phyloP scores from a whole-genome alignment of 2,113 vertebrate genomes.

The Nerophis ophidion region DNA sequence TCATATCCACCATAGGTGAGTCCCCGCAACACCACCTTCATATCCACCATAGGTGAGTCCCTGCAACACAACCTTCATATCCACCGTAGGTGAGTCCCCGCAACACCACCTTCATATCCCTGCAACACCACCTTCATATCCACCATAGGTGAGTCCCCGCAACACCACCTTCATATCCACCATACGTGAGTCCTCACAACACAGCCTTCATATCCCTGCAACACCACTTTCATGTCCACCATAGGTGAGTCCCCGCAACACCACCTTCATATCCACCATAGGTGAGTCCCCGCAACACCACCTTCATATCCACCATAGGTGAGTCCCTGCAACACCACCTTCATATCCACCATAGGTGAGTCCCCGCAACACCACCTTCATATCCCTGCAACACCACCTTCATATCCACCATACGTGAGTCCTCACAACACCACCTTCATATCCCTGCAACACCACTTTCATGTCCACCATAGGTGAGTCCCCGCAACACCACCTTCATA shows the following conservation, averaged over 20 bases:
- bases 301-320: slow-evolving; percentile 84
- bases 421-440: no score
- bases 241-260: slow-evolving; percentile 79
- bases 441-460: slow-evolving; percentile 80
- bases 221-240: slow-evolving; percentile 82
- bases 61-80: slow-evolving; percentile 81
- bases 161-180: slow-evolving; percentile 83
- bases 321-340: slow-evolving; percentile 77
- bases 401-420: slow-evolving; percentile 82
- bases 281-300: slow-evolving; percentile 77
- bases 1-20: slow-evolving; percentile 82
- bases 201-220: no score
- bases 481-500: slow-evolving; percentile 80
- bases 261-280: slow-evolving; percentile 83
- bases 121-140: slow-evolving; percentile 83
- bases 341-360: slow-evolving; percentile 82
- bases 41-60: slow-evolving; percentile 81
- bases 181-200: slow-evolving; percentile 78
- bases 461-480: slow-evolving; percentile 81
- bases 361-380: no score
- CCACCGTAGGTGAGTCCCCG: slow-evolving; percentile 80
- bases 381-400: slow-evolving; percentile 81
- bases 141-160: slow-evolving; percentile 78
- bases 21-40: slow-evolving; percentile 79
- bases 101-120: no score